Conservation (phyloP, 2,888 invertebrate species). For the Listrodromus nycthemerus region DNA sequence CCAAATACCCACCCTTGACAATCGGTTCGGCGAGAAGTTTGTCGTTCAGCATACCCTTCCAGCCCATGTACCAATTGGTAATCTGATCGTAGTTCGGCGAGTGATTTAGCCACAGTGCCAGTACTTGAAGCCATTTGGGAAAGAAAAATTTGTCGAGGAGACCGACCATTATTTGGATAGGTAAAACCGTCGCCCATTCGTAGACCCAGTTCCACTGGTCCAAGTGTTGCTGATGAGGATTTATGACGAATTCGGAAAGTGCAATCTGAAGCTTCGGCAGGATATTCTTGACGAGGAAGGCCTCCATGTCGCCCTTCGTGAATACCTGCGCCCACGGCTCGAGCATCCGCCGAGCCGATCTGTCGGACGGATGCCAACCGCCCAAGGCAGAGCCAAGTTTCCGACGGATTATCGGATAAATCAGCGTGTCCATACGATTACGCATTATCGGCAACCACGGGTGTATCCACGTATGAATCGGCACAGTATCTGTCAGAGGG, state of each 20-base stretch:
- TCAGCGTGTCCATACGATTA: constrained; percentile 86
- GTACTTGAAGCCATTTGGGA: constrained; percentile 95
- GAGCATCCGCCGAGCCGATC: constrained; percentile 95
- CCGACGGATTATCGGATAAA: constrained; percentile 96
- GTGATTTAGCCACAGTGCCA: constrained; percentile 96
- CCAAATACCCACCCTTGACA: constrained; percentile 85
- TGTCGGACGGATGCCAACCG: constrained; percentile 98
- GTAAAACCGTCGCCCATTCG: constrained; percentile 95
- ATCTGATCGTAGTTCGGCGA: constrained; percentile 96
- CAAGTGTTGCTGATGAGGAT: constrained; percentile 90
- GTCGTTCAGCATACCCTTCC: constrained; percentile 87
- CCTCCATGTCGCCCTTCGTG: constrained; percentile 90
- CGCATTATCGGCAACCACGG: constrained; percentile 96
- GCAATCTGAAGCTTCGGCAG: constrained; percentile 93
- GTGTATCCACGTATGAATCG: constrained; percentile 98
- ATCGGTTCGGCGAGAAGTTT: constrained; percentile 86
- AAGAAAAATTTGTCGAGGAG: constrained; percentile 96
- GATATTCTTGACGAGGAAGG: constrained; percentile 94
- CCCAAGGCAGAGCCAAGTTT: constrained; percentile 95
- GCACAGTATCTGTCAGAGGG: constrained; percentile 96
- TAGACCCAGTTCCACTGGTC: constrained; percentile 98
- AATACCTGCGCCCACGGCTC: constrained; percentile 95
- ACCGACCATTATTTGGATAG: constrained; percentile 90
- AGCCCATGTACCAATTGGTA: constrained; percentile 92
- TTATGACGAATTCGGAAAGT: constrained; percentile 88